Conservation (phyloP, 2,888 invertebrate species). For the Caenorhabditis wallacei region DNA sequence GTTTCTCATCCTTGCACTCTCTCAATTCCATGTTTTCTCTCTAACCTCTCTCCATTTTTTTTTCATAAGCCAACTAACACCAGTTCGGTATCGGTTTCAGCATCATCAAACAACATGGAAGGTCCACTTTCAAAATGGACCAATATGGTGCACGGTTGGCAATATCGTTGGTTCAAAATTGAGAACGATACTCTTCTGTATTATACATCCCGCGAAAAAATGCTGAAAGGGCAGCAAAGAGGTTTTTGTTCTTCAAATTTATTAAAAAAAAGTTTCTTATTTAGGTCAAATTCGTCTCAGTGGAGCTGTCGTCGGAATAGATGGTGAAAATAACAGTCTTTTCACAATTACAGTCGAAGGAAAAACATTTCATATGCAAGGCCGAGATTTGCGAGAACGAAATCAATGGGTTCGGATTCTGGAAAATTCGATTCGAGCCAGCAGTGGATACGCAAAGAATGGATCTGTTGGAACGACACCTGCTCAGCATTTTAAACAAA, state of each 20-base stretch:
- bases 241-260: constrained; percentile 51
- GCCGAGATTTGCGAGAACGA: constrained; percentile 94
- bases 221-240: constrained; percentile 92
- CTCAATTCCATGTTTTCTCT: constrained; percentile 36
- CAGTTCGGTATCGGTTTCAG: constrained; percentile 20
- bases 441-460: constrained; percentile 51
- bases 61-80: constrained; percentile 19
- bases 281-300: constrained; percentile 94
- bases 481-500: constrained; percentile 56
- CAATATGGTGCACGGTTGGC: constrained; percentile 99
- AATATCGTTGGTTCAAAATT: constrained; percentile 96
- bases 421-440: constrained; percentile 90
- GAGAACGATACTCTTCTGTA: constrained; percentile 97
- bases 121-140: constrained; percentile 97
- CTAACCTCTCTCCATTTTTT: constrained; percentile 10
- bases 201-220: constrained; percentile 88
- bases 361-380: constrained; percentile 99
- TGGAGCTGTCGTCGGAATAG: constrained; percentile 98
- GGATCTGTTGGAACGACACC: constrained; percentile 38
- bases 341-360: constrained; percentile 99
- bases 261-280: too few relatives aligned
- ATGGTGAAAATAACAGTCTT: constrained; percentile 96
- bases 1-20: constrained; percentile 34
- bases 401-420: constrained; percentile 96
- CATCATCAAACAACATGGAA: constrained; percentile 86